Evolutionary conservation across 2,113 vertebrate genomes (phyloP).

Genomic region (Cyrtonyx montezumae): DNA sequence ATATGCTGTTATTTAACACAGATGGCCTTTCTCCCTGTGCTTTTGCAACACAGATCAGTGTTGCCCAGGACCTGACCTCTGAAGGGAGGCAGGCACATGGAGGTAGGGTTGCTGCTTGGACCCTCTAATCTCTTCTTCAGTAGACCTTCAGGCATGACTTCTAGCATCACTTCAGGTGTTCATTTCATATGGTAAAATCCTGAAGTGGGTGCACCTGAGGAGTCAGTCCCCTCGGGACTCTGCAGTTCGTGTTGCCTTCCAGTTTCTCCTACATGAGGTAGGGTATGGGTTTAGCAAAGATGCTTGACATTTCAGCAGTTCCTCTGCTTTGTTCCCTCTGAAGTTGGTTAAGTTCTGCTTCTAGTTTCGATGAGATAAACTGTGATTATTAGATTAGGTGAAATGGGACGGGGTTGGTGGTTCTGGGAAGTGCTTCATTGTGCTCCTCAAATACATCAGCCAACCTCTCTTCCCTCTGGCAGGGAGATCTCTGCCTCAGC

Average conservation of each 20-base stretch:
- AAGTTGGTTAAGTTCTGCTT: not conserved
- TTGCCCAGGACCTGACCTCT: not conserved
- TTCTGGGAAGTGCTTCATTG: not conserved
- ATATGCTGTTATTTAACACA: not conserved
- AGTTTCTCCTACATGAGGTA: not conserved
- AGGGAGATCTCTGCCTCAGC: not conserved
- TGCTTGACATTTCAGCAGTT: not conserved
- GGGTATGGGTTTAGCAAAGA: not conserved
- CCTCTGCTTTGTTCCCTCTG: not conserved
- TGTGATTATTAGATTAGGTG: not conserved
- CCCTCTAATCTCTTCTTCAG: constrained; percentile 42
- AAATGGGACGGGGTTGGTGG: fast-evolving
- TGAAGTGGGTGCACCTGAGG: not conserved
- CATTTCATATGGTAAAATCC: not conserved
- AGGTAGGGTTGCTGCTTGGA: constrained; percentile 33
- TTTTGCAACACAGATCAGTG: not conserved
- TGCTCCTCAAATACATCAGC: not conserved
- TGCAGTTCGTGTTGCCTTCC: not conserved
- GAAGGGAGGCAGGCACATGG: not conserved
- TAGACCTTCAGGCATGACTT: not conserved
- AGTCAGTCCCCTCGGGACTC: not conserved
- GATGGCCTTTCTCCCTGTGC: fast-evolving
- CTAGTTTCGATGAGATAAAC: not conserved
- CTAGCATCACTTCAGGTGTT: not conserved
- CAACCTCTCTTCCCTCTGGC: not conserved